Conservation (phyloP, 2,888 invertebrate species). For the Chaetogeoica ovagalla region DNA sequence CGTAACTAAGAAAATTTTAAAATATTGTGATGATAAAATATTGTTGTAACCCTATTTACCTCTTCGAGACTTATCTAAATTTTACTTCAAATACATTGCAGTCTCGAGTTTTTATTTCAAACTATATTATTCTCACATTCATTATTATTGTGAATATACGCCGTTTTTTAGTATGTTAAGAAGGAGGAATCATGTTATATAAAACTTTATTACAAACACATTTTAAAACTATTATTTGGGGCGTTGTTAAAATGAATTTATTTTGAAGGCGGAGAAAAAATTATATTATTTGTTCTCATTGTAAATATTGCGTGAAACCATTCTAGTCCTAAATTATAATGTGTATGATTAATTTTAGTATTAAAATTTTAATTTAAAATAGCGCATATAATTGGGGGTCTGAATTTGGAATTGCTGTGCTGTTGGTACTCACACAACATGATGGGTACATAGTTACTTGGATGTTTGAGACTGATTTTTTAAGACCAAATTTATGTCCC, state of each 20-base stretch:
- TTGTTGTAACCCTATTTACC: background rate
- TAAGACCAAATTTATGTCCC: slow-evolving; percentile 11
- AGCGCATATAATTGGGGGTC: slow-evolving; percentile 1
- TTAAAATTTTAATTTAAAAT: slow-evolving; percentile 13
- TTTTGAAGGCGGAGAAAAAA: background rate
- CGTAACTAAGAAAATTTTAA: background rate
- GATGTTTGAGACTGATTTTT: slow-evolving; percentile 44
- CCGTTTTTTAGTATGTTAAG: background rate
- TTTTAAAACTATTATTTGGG: background rate
- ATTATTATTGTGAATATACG: background rate
- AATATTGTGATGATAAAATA: background rate
- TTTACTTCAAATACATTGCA: background rate
- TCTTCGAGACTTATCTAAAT: background rate
- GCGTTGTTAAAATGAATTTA: slow-evolving; percentile 11
- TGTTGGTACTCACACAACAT: slow-evolving; percentile 5
- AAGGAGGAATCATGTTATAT: background rate
- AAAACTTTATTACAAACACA: slow-evolving; percentile 5
- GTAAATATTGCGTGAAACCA: slow-evolving; percentile 31
- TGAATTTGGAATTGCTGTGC: slow-evolving; percentile 20
- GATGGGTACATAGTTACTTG: background rate
- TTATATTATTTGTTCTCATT: slow-evolving; percentile 23
- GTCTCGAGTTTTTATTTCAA: background rate
- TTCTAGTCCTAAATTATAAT: slow-evolving; percentile 48
- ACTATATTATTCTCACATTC: background rate
- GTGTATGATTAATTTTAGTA: slow-evolving; percentile 20